Evolutionary conservation across 2,888 invertebrate species (phyloP).

Genomic region (Pheosia tremula): DNA sequence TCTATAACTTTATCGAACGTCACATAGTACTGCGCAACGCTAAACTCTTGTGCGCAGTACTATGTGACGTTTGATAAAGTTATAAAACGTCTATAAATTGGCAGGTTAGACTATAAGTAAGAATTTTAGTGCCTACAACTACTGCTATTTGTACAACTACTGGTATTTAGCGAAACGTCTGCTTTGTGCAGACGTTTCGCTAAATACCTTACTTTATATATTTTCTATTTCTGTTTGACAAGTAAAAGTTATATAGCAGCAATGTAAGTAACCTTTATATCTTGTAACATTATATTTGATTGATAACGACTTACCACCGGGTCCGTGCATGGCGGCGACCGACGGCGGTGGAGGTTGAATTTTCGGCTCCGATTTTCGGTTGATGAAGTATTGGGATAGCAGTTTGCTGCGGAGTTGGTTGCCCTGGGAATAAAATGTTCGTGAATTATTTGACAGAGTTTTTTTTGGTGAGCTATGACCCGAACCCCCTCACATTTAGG

Average conservation of each 20-base stretch:
- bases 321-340: conserved; percentile 90
- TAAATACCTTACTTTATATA: neutral
- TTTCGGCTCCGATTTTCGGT: conserved; percentile 75
- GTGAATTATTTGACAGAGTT: neutral
- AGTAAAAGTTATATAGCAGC: too few relatives aligned
- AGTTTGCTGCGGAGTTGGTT: conserved; percentile 78
- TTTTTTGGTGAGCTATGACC: too few relatives aligned
- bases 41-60: too few relatives aligned
- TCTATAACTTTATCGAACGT: too few relatives aligned
- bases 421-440: conserved; percentile 57
- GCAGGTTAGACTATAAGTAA: conserved; percentile 5
- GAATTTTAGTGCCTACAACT: conserved; percentile 29
- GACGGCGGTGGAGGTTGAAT: conserved; percentile 59
- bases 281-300: neutral
- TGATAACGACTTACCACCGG: conserved; percentile 86
- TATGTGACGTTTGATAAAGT: too few relatives aligned
- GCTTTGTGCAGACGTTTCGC: conserved; percentile 31
- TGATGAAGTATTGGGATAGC: conserved; percentile 78
- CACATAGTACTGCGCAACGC: too few relatives aligned
- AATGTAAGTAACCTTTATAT: neutral
- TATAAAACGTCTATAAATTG: too few relatives aligned
- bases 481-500: too few relatives aligned
- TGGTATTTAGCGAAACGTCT: too few relatives aligned
- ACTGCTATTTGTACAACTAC: conserved; percentile 30
- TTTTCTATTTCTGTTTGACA: too few relatives aligned